Conservation (phyloP, 2,113 vertebrate genomes). For the Chitala chitala region DNA sequence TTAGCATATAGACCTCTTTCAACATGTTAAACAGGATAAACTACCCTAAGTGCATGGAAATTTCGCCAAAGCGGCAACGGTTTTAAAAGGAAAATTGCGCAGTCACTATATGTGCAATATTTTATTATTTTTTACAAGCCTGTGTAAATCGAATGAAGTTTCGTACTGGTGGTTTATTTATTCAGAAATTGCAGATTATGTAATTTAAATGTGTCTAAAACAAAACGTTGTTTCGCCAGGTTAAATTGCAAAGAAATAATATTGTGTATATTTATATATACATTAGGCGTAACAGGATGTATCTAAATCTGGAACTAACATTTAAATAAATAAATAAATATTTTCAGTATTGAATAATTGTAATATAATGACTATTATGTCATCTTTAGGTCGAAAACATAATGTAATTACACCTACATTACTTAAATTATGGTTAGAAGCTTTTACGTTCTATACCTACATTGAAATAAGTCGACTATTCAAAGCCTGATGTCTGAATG, state of each 20-base stretch:
- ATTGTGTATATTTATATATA: background rate
- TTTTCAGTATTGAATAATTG: too few relatives aligned
- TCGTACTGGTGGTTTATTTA: too few relatives aligned
- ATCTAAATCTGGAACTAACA: too few relatives aligned
- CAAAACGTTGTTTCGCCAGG: too few relatives aligned
- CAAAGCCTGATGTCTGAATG: slow-evolving; percentile 12
- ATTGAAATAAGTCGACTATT: slow-evolving; percentile 10
- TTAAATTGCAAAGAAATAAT: too few relatives aligned
- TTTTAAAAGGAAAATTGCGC: background rate
- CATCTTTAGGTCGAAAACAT: background rate
- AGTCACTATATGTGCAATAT: background rate
- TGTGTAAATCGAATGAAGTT: too few relatives aligned
- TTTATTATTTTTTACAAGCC: too few relatives aligned
- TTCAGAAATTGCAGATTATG: too few relatives aligned
- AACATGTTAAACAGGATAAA: slow-evolving; percentile 23
- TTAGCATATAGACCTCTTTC: slow-evolving; percentile 41
- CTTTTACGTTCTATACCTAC: background rate
- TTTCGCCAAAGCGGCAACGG: background rate
- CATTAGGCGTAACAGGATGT: too few relatives aligned
- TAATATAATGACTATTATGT: background rate
- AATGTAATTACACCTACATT: too few relatives aligned
- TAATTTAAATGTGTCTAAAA: too few relatives aligned
- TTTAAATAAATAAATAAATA: too few relatives aligned
- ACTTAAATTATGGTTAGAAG: background rate
- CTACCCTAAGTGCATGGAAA: background rate